Percentiles rank a stretch among this genome's conserved stretches.
These are phyloP conservation scores for Drosophila flavopinicola DNA, from an alignment of 2,888 invertebrate species.

Conservation along the genomic window DNA sequence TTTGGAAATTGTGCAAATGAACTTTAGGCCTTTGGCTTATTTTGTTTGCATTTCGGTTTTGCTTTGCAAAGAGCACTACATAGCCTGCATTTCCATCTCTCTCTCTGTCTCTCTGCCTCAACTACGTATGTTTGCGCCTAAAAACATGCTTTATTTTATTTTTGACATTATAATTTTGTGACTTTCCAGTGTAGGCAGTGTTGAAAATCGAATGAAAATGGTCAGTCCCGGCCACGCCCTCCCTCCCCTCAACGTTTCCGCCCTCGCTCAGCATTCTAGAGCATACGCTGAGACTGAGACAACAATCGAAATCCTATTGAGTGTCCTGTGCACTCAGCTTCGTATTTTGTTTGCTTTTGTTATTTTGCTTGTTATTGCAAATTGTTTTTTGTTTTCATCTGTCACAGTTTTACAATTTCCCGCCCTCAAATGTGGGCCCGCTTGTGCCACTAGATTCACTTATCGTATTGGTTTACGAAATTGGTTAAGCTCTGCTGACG, in stretches of 20 bases:
- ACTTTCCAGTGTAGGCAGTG: conserved; percentile 61
- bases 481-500: conserved; percentile 74
- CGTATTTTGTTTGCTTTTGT: conserved; percentile 59
- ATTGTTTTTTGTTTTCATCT: conserved; percentile 70
- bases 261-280: neutral
- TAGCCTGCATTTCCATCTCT: conserved; percentile 2
- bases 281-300: conserved; percentile 20
- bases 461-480: conserved; percentile 75
- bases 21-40: conserved; percentile 81
- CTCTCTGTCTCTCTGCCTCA: conserved; percentile 1
- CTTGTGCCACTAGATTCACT: conserved; percentile 38
- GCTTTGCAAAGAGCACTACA: conserved; percentile 22
- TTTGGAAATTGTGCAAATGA: conserved; percentile 77
- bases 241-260: neutral
- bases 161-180: conserved; percentile 79
- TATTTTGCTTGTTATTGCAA: conserved; percentile 71
- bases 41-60: conserved; percentile 79
- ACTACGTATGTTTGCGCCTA: conserved; percentile 38
- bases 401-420: conserved; percentile 37
- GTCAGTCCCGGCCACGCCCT: conserved; percentile 30
- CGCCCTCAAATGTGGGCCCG: neutral
- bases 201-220: conserved; percentile 73
- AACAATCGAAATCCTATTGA: conserved; percentile 76
- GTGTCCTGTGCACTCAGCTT: conserved; percentile 50
- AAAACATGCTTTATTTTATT: conserved; percentile 79